These are phyloP conservation scores for Protaetia brevitarsis DNA, from an alignment of 1,140 invertebrate species.

Conservation along the genomic window DNA sequence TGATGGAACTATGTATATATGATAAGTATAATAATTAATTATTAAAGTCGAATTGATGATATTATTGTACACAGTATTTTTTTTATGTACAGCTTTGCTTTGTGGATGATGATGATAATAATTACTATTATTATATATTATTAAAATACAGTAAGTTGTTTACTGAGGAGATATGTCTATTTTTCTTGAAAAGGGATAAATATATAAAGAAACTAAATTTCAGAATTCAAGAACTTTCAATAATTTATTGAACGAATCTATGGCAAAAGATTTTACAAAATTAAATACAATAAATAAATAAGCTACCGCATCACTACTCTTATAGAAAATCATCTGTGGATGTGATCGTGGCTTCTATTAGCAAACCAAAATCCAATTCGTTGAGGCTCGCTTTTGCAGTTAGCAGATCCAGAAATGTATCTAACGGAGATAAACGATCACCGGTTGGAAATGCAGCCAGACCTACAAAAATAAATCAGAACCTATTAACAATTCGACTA, in stretches of 20 bases:
- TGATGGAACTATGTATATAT: slow-evolving; percentile 40
- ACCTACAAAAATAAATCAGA: slow-evolving; percentile 53
- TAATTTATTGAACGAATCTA: no score
- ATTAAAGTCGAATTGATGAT: slow-evolving; percentile 37
- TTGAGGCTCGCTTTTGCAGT: slow-evolving; percentile 81
- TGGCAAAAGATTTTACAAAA: background rate
- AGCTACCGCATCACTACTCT: background rate
- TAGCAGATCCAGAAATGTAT: slow-evolving; percentile 79
- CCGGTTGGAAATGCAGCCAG: slow-evolving; percentile 67
- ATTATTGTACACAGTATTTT: slow-evolving; percentile 46
- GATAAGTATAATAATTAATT: slow-evolving; percentile 41
- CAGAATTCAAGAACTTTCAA: no score
- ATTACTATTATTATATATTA: background rate
- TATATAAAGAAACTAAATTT: background rate
- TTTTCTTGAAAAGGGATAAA: background rate
- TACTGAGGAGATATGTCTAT: background rate
- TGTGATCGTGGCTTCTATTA: slow-evolving; percentile 74
- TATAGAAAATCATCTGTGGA: slow-evolving; percentile 56
- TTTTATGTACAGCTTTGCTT: slow-evolving; percentile 47
- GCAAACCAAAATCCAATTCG: slow-evolving; percentile 75
- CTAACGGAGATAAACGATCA: slow-evolving; percentile 72
- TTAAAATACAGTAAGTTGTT: slow-evolving; percentile 15
- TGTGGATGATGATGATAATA: slow-evolving; percentile 35
- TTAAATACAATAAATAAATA: background rate
- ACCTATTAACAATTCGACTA: no score